Conservation (phyloP, 2,888 invertebrate genomes). For the Andrena hattorfiana region DNA sequence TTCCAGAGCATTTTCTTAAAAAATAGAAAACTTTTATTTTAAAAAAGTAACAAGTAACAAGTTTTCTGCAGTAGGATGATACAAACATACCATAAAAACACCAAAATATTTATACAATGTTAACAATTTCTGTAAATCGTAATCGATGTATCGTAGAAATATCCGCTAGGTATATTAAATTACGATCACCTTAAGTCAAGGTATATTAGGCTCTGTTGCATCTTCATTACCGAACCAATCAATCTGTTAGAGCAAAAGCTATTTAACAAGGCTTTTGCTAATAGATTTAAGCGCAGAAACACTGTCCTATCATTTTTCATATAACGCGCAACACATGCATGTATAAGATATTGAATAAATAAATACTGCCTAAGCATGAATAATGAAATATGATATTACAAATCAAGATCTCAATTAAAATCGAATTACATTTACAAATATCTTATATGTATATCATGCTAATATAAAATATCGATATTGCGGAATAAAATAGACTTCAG, state of each 20-base stretch:
- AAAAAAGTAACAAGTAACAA: conserved; percentile 81
- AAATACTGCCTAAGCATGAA: background rate
- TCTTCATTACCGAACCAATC: conserved; percentile 16
- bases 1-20: conserved; percentile 55
- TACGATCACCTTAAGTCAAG: background rate
- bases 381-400: background rate
- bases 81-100: conserved; percentile 35
- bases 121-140: conserved; percentile 3
- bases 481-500: background rate
- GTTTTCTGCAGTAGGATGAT: conserved; percentile 55
- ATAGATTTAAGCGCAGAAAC: background rate
- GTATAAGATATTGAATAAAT: conserved; percentile 3
- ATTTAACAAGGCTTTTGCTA: background rate
- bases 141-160: background rate
- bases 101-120: conserved; percentile 27
- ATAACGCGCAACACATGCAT: background rate
- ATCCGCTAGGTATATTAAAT: background rate
- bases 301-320: background rate
- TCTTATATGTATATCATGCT: background rate
- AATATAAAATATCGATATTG: background rate
- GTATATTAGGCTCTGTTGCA: background rate
- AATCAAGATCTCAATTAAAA: background rate
- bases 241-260: background rate
- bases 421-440: conserved; percentile 5
- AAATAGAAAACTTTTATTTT: conserved; percentile 80